A percentile compares a stretch with the other conserved stretches of the same genome.
phyloP scores from a whole-genome alignment of 2,113 vertebrate species.

The Pionites leucogaster region DNA sequence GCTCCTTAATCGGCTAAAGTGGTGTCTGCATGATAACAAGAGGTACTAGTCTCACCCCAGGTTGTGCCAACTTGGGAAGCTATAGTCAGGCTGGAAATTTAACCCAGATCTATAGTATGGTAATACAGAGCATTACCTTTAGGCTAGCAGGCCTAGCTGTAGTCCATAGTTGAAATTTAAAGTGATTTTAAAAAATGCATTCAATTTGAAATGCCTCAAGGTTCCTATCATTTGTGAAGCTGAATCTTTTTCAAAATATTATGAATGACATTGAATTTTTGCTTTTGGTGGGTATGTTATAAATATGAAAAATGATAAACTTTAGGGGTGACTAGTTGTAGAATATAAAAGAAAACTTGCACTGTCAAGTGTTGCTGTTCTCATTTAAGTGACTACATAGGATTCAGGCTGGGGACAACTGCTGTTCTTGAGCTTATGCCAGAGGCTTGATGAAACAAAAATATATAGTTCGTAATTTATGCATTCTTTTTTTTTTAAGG shows the following conservation, averaged over 20 bases:
- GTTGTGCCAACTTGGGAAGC: slow-evolving; percentile 45
- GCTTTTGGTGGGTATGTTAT: neutral
- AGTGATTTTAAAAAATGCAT: slow-evolving; percentile 44
- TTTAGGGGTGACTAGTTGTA: neutral
- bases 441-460: neutral
- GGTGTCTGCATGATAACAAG: slow-evolving; percentile 59
- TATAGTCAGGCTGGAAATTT: slow-evolving; percentile 35
- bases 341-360: neutral
- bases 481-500: neutral
- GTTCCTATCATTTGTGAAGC: slow-evolving; percentile 41
- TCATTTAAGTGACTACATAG: neutral
- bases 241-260: slow-evolving; percentile 34
- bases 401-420: neutral
- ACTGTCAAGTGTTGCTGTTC: neutral
- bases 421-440: neutral
- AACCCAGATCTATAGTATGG: slow-evolving; percentile 45
- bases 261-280: neutral
- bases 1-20: slow-evolving; percentile 57
- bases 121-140: slow-evolving; percentile 58
- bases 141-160: slow-evolving; percentile 38
- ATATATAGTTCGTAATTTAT: neutral
- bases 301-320: slow-evolving; percentile 22
- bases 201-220: slow-evolving; percentile 59
- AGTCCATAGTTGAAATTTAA: slow-evolving; percentile 61
- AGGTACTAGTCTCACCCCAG: slow-evolving; percentile 54